Base-by-base conservation (phyloP, 2,888 invertebrate species). In the Chalcosyrphus nemorum region DNA sequence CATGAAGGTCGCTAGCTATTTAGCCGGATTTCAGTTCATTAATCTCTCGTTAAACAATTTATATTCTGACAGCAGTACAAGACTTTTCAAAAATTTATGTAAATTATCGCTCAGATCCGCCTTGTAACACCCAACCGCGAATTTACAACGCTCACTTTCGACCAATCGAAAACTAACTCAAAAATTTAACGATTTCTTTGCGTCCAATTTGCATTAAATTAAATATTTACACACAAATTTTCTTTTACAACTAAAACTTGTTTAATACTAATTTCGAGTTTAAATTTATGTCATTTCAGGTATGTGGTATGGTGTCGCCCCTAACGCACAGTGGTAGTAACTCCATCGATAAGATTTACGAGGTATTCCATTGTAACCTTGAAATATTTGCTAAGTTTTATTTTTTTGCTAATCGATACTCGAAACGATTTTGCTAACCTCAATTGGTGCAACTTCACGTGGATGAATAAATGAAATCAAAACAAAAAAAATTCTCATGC, bases 261-360 rank as follows among this genome's bases (percentile, higher is more conserved):
- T 27, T 43, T 65, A n/a, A n/a, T n/a, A 7, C 19, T 47, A n/a
- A 61, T 7, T 47, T 4, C 1, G 1, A 32, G 2, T 21, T 61
- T 9, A 29, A 11, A 29, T 57, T 63, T 32, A 13, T 61, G 11
- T 70, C 38, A 7, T 78, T 78, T 56, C 63, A 78, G 78, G 78
- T 78, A 78, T 41, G 78, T 77, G 15, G n/a, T n/a, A n/a, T n/a
- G n/a, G n/a, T n/a, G n/a, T 29, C 11, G n/a, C 21, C 52, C 32
- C 41, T 32, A 4, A 50, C 4, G 2, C 11, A 19, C 50, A 9
- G 5, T 19, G 29, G 6, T n/a, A n/a, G 13, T 17, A 32, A n/a
- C 7, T 1, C 21, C 24, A n/a, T n/a, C n/a, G 11, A 11, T 27
- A 59, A 43, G 21, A 27, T 27, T 11, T 4, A 45, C 29, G 2